Evolutionary conservation across 1,140 invertebrate species (phyloP).

Genomic region (Sminthurides bifidus): DNA sequence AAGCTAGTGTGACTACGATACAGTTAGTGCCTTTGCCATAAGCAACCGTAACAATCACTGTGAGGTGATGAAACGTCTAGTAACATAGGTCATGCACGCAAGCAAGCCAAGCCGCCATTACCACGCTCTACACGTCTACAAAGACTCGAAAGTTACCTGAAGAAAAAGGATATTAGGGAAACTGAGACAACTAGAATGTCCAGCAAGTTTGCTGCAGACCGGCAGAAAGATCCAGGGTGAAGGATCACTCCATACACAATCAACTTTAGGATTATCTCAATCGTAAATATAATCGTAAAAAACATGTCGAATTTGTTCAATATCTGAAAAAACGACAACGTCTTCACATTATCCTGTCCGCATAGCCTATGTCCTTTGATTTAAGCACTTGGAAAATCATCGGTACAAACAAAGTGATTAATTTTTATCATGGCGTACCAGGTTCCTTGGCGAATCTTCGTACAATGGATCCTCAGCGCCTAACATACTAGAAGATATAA

Average conservation of each 20-base stretch:
- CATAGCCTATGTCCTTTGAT: no score
- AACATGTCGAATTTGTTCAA: conserved; percentile 94
- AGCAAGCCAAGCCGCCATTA: no score
- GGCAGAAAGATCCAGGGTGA: conserved; percentile 94
- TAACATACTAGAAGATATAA: conserved; percentile 94
- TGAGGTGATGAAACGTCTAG: no score
- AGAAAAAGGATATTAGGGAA: conserved; percentile 86
- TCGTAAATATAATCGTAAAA: conserved; percentile 95
- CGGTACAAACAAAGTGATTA: not conserved
- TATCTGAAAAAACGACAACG: conserved; percentile 53
- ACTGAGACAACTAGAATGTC: conserved; percentile 96
- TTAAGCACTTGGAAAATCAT: not conserved
- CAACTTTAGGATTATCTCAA: conserved; percentile 94
- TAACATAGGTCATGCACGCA: no score
- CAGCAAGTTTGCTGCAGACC: conserved; percentile 95
- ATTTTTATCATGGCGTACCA: conserved; percentile 38
- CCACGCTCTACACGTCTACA: no score
- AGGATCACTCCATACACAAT: conserved; percentile 92
- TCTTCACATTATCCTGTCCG: not conserved
- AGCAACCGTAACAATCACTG: no score
- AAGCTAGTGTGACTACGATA: no score
- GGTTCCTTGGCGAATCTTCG: conserved; percentile 57
- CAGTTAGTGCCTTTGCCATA: no score
- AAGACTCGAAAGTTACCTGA: conserved; percentile 48
- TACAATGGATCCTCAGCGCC: conserved; percentile 93